These are phyloP conservation scores for Cryptops parisi DNA, from an alignment of 2,888 invertebrate species.

Conservation along the genomic window DNA sequence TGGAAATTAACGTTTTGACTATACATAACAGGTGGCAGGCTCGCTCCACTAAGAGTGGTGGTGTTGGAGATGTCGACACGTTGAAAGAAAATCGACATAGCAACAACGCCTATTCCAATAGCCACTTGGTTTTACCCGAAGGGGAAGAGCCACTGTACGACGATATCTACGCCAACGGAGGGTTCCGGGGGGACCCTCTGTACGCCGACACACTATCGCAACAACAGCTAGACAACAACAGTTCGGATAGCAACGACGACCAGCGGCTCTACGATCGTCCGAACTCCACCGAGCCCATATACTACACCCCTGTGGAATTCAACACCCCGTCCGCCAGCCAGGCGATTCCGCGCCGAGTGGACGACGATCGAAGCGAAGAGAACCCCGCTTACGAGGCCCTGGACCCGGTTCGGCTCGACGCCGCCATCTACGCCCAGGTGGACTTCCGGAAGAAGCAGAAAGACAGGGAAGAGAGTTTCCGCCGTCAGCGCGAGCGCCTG, in stretches of 20 bases:
- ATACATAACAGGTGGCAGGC: too few species aligned
- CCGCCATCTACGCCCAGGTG: constrained; percentile 24
- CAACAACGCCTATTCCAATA: not conserved
- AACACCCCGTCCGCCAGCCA: too few species aligned
- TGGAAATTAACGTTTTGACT: too few species aligned
- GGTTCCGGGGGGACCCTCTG: not conserved
- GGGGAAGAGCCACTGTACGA: constrained; percentile 3
- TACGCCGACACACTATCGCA: not conserved
- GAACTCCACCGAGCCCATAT: constrained; percentile 2
- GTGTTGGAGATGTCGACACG: not conserved
- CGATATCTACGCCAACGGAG: constrained; percentile 6
- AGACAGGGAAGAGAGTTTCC: constrained; percentile 17
- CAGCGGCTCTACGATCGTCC: constrained; percentile 4
- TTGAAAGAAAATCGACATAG: not conserved
- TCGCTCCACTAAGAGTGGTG: not conserved
- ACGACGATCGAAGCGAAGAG: not conserved
- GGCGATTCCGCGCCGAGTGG: not conserved
- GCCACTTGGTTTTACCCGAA: not conserved
- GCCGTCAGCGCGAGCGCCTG: not conserved
- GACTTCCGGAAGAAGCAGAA: constrained; percentile 24
- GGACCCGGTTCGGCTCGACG: constrained; percentile 6
- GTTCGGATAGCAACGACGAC: not conserved
- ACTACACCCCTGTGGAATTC: constrained; percentile 9
- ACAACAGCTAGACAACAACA: not conserved
- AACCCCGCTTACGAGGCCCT: constrained; percentile 3